Evolutionary conservation across 2,113 vertebrate genomes (phyloP).

Genomic region (Probosciger aterrimus): DNA sequence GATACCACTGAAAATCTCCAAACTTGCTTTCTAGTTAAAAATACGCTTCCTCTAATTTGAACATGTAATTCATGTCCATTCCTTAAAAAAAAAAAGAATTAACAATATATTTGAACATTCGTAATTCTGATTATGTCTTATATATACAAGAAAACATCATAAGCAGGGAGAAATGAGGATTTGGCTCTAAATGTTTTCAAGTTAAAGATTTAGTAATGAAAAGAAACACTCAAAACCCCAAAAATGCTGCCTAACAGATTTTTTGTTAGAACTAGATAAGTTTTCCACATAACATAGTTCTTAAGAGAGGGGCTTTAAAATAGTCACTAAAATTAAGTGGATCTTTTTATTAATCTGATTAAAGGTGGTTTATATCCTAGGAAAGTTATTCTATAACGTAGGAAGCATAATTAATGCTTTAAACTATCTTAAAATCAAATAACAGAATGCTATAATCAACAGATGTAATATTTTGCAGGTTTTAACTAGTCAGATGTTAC

Average conservation of each 20-base stretch:
- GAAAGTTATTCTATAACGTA: background rate
- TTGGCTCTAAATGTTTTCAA: background rate
- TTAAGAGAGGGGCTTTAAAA: background rate
- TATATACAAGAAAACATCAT: background rate
- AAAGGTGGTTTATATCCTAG: background rate
- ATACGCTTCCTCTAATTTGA: background rate
- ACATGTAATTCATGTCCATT: background rate
- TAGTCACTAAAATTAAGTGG: background rate
- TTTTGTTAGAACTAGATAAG: background rate
- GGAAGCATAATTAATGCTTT: background rate
- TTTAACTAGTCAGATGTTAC: background rate
- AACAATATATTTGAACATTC: background rate
- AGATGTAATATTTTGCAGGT: background rate
- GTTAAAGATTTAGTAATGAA: background rate
- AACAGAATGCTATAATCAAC: background rate
- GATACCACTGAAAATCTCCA: background rate
- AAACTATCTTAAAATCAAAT: background rate
- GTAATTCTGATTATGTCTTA: background rate
- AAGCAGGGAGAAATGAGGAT: background rate
- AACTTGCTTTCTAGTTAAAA: background rate
- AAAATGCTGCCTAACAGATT: background rate
- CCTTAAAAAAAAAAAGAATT: background rate
- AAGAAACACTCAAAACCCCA: accelerated
- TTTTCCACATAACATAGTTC: background rate
- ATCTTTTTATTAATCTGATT: background rate